These are phyloP conservation scores for Dasypolia templi DNA, from an alignment of 2,888 invertebrate species.

Conservation along the genomic window DNA sequence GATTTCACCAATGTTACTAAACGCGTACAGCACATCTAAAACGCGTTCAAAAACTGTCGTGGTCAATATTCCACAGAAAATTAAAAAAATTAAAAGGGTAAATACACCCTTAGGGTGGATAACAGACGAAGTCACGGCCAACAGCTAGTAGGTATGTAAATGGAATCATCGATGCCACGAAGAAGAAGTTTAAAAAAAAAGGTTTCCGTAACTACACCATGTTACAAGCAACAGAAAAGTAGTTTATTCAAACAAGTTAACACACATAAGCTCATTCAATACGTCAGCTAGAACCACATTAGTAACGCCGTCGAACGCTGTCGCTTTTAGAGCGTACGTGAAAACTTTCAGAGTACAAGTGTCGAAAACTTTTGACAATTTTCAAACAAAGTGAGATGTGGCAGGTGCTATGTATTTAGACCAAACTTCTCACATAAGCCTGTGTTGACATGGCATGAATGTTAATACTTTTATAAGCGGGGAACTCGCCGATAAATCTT, in stretches of 20 bases:
- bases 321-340: slow-evolving; percentile 48
- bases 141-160: no score
- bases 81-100: no score
- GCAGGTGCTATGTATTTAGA: slow-evolving; percentile 74
- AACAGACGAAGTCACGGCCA: no score
- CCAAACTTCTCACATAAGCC: slow-evolving; percentile 68
- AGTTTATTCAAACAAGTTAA: slow-evolving; percentile 3
- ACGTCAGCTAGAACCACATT: slow-evolving; percentile 31
- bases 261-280: neutral
- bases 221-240: neutral
- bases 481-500: slow-evolving; percentile 62
- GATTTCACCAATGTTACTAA: no score
- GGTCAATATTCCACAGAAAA: no score
- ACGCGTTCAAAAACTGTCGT: no score
- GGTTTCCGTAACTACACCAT: neutral
- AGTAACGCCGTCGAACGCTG: slow-evolving; percentile 31
- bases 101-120: no score
- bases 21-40: no score
- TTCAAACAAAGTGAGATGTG: slow-evolving; percentile 71
- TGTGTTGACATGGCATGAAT: slow-evolving; percentile 68
- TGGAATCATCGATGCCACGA: no score
- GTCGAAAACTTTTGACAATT: slow-evolving; percentile 70
- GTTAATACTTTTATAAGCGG: slow-evolving; percentile 67
- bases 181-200: no score
- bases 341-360: slow-evolving; percentile 64